Evolutionary conservation across 2,888 invertebrate genomes (phyloP), one percentile per base, ranked within the genome.

Genomic region (Dolomedes plantarius): DNA sequence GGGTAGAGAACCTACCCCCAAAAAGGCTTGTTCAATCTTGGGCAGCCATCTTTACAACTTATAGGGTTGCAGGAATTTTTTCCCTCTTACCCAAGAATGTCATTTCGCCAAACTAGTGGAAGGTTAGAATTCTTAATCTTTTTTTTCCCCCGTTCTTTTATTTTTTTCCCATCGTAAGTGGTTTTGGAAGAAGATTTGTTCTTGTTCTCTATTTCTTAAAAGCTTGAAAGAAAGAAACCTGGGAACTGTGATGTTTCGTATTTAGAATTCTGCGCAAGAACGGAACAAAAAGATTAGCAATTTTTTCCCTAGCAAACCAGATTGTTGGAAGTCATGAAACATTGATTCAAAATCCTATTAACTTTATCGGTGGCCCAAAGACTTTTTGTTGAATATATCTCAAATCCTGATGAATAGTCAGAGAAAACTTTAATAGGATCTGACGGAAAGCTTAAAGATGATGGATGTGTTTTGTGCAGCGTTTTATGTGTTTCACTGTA

Each of bases 41-140:
- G 81, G 32, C 62, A 39, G 81, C 69, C 74, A 81, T 81, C 81
- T 74, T 73, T 80, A 80, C 80, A 73, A 73, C 73, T 27, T 65
- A 32, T 31, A 75, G 81, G 81, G 81, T 81, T 81, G 69, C 81
- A 56, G 1, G 50, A 75, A 69, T 68, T 71, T 78, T 71, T 78
- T 28, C n/a, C 28, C 36, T 39, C 62, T 64, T 71, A 23, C 71
- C 56, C 16, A 32, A 36, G 56, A 71, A 71, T 64, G 64, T 64
- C 71, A 41, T 64, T 71, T 71, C 71, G 71, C 78, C 69, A 78
- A 78, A 71, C 23, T 36, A 5, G 36, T n/a, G n/a, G n/a, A n/a
- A n/a, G 36, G 64, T 71, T 27, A 6, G 27, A 69, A 67, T n/a
- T n/a, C n/a, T n/a, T n/a, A n/a, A n/a, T n/a, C n/a, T n/a, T n/a